These are phyloP conservation scores for Smittia sp. DNA, from an alignment of 2,888 invertebrate species.

Conservation along the genomic window DNA sequence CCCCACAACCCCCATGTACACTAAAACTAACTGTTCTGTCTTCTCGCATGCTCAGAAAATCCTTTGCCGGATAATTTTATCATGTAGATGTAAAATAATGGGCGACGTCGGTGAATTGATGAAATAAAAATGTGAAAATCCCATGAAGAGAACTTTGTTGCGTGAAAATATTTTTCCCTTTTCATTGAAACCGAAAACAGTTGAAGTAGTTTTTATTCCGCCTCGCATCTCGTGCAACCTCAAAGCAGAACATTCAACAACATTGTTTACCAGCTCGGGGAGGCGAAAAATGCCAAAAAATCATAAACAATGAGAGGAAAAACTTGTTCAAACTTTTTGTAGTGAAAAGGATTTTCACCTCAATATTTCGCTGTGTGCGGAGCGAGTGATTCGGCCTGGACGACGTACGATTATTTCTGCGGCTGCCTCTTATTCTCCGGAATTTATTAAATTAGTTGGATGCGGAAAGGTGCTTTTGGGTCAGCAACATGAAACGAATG, in stretches of 20 bases:
- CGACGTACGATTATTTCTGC: not conserved
- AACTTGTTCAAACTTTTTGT: conserved; percentile 31
- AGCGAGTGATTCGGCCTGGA: not conserved
- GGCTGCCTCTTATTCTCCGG: not conserved
- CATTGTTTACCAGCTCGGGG: conserved; percentile 16
- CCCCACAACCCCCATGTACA: not conserved
- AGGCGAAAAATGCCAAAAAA: not conserved
- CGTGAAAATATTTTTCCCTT: conserved; percentile 33
- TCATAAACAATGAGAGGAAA: conserved; percentile 28
- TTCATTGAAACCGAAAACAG: conserved; percentile 10
- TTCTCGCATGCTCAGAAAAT: not conserved
- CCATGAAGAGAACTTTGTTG: conserved; percentile 14
- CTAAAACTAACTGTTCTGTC: not conserved
- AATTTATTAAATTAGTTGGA: not conserved
- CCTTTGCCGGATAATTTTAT: conserved; percentile 4
- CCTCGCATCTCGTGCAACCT: conserved; percentile 22
- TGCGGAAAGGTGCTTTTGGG: not conserved
- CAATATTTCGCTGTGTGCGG: not conserved
- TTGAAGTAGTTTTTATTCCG: conserved; percentile 31
- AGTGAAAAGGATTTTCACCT: conserved; percentile 37
- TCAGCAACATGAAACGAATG: not conserved
- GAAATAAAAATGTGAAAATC: conserved; percentile 13
- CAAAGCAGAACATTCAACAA: conserved; percentile 34
- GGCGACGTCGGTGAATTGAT: not conserved
- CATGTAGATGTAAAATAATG: conserved; percentile 15